Percentiles rank a stretch among this genome's conserved stretches.
phyloP scores from a whole-genome alignment of 2,888 invertebrate species.

The Lutraria lutraria region DNA sequence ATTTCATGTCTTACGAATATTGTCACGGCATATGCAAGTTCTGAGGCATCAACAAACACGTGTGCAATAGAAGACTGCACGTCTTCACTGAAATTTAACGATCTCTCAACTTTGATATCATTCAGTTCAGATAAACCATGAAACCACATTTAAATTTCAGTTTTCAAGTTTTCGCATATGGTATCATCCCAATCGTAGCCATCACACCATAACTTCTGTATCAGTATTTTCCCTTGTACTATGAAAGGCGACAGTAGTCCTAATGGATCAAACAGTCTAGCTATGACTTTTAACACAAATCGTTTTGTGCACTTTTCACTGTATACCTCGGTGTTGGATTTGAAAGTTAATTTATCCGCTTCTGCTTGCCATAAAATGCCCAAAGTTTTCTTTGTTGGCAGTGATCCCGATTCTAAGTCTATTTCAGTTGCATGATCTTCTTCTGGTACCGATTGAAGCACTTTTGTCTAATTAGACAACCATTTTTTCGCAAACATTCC shows the following conservation, averaged over 20 bases:
- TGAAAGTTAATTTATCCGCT: slow-evolving; percentile 51
- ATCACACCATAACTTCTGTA: slow-evolving; percentile 54
- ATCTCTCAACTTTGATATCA: not conserved
- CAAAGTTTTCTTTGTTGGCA: slow-evolving; percentile 61
- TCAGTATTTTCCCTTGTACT: slow-evolving; percentile 46
- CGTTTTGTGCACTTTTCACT: slow-evolving; percentile 30
- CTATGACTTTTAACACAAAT: slow-evolving; percentile 11
- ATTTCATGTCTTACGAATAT: slow-evolving; percentile 35
- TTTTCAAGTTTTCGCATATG: slow-evolving; percentile 29
- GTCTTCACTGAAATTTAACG: not conserved
- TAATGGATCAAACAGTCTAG: slow-evolving; percentile 18
- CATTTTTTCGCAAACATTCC: too few relatives aligned
- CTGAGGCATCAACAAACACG: slow-evolving; percentile 58
- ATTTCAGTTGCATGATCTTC: slow-evolving; percentile 46
- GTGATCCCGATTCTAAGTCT: slow-evolving; percentile 48
- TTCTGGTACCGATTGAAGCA: slow-evolving; percentile 47
- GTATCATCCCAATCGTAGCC: not conserved
- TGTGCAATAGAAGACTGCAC: slow-evolving; percentile 4
- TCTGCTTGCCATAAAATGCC: slow-evolving; percentile 51
- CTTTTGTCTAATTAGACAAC: slow-evolving; percentile 35
- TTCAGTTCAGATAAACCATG: slow-evolving; percentile 33
- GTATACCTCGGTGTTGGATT: not conserved
- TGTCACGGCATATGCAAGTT: slow-evolving; percentile 46
- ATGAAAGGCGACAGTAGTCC: slow-evolving; percentile 45
- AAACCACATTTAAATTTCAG: slow-evolving; percentile 13